A percentile compares a stretch with the other conserved stretches of the same genome.
Conservation (phyloP, 2,113 vertebrate genomes). For the Chloropsis hardwickii region DNA sequence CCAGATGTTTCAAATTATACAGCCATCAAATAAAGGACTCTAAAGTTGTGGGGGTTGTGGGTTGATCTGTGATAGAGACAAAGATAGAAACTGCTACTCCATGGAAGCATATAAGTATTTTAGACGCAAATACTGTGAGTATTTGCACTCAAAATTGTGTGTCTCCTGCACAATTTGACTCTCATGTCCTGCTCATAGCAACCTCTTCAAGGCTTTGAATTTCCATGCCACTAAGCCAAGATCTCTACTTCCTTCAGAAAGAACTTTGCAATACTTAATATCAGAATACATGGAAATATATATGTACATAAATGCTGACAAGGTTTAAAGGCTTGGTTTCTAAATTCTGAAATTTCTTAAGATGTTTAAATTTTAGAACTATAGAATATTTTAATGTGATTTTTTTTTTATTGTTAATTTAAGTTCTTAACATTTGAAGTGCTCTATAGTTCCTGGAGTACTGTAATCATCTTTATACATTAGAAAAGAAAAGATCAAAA, state of each 20-base stretch:
- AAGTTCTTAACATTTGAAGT: not conserved
- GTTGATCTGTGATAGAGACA: not conserved
- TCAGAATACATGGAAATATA: not conserved
- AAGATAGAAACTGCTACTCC: not conserved
- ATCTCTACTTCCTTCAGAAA: not conserved
- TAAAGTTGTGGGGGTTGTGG: not conserved
- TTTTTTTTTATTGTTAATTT: not conserved
- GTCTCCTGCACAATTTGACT: not conserved
- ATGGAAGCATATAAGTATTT: not conserved
- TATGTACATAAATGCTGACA: not conserved
- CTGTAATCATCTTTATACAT: not conserved
- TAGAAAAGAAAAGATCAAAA: not conserved
- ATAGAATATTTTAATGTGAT: not conserved
- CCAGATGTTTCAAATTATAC: slow-evolving; percentile 38
- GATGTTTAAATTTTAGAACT: not conserved
- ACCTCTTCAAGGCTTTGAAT: not conserved
- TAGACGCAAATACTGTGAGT: no score
- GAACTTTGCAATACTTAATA: not conserved
- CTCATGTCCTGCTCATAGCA: not conserved
- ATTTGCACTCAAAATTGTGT: not conserved
- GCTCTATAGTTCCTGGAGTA: not conserved
- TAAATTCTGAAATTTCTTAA: not conserved
- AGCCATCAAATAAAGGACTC: not conserved
- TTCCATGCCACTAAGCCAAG: not conserved
- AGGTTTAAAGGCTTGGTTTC: not conserved